Percentiles rank a stretch among this genome's conserved stretches.
Conservation (phyloP, 2,888 invertebrate species). For the Drosophila buzzatii region DNA sequence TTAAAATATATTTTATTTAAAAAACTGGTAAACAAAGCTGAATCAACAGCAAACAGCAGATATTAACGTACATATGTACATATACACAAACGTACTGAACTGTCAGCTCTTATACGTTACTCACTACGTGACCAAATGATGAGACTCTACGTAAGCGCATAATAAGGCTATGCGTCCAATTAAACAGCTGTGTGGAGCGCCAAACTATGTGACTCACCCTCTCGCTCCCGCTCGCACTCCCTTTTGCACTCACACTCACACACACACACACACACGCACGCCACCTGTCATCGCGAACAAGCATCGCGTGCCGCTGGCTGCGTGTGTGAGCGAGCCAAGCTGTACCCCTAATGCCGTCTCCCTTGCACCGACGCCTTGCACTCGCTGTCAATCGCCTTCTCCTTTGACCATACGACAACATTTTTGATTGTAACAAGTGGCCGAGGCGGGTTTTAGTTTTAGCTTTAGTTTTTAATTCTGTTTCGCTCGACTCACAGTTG, state of each 20-base stretch:
- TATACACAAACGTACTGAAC: not conserved
- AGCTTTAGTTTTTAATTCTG: constrained; percentile 64
- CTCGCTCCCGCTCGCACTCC: constrained; percentile 2
- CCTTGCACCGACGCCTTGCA: constrained; percentile 38
- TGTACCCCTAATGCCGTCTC: constrained; percentile 32
- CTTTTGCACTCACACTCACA: constrained; percentile 1
- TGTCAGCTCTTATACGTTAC: not conserved
- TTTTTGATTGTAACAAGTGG: constrained; percentile 69
- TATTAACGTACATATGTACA: not conserved
- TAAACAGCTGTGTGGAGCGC: constrained; percentile 53
- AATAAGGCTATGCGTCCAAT: constrained; percentile 67
- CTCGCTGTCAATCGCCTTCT: constrained; percentile 35
- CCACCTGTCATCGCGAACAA: constrained; percentile 34
- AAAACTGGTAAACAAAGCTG: constrained; percentile 1
- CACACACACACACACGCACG: constrained; percentile 4
- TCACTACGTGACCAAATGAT: constrained; percentile 1
- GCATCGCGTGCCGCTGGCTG: constrained; percentile 60
- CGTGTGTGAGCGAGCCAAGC: constrained; percentile 10
- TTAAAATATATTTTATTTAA: not conserved
- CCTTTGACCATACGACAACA: constrained; percentile 55
- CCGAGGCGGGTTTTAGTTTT: constrained; percentile 52
- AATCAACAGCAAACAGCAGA: not conserved
- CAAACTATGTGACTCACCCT: constrained; percentile 46
- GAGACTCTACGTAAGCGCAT: constrained; percentile 6
- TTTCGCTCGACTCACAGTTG: constrained; percentile 60